These are phyloP conservation scores for Oreortyx pictus DNA, from an alignment of 2,797 vertebrate species.

Conservation along the genomic window DNA sequence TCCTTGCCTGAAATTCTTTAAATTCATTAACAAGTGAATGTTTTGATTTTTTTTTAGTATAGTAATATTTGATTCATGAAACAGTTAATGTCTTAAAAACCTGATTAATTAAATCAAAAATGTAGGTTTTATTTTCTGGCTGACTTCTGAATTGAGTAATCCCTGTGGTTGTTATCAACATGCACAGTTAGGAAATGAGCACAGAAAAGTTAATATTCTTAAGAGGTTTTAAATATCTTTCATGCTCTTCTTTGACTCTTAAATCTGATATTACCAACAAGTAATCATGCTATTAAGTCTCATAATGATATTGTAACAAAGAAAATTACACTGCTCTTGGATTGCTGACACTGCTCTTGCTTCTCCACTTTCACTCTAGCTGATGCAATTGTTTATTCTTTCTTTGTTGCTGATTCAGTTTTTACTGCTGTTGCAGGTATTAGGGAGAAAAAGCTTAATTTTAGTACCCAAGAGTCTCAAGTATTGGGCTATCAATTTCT, in stretches of 20 bases:
- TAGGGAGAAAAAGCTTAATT: constrained; percentile 1
- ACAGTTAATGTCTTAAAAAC: neutral
- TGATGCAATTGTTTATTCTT: constrained; percentile 4
- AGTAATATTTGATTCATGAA: neutral
- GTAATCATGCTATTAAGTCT: neutral
- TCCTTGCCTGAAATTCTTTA: neutral
- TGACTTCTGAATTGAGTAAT: neutral
- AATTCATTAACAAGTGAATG: neutral
- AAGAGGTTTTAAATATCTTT: neutral
- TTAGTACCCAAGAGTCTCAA: neutral
- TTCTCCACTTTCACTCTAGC: neutral
- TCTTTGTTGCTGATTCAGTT: constrained; percentile 27
- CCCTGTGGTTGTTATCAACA: neutral
- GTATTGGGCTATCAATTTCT: constrained; percentile 7
- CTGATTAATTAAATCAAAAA: neutral
- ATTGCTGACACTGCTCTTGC: neutral
- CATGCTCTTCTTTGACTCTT: neutral
- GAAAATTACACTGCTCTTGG: neutral
- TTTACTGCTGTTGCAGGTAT: neutral
- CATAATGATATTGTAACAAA: neutral
- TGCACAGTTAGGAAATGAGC: neutral
- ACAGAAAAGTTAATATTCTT: neutral
- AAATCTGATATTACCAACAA: neutral
- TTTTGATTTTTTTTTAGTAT: neutral
- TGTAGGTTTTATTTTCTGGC: neutral